phyloP scores from a whole-genome alignment of 1,140 invertebrate genomes.

The Gryon sp. region DNA sequence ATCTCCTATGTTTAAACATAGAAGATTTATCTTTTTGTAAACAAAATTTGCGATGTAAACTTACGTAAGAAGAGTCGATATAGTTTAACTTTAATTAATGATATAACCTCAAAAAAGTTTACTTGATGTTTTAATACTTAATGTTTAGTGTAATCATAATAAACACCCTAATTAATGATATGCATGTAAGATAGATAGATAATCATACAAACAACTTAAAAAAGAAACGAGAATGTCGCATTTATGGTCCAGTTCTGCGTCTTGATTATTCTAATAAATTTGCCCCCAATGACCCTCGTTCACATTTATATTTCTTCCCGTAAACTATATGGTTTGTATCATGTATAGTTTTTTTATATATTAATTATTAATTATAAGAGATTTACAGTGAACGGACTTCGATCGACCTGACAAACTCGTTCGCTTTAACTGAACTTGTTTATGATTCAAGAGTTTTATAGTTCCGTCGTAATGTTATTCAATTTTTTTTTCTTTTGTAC shows the following conservation, averaged over 20 bases:
- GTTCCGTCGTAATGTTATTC: no score
- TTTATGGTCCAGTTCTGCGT: background rate
- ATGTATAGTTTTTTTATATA: conserved; percentile 16
- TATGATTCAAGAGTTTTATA: background rate
- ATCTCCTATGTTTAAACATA: no score
- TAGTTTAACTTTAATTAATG: no score
- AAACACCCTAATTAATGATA: no score
- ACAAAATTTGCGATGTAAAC: no score
- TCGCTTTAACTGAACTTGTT: no score
- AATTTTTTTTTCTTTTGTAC: background rate
- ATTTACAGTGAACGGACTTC: conserved; percentile 1
- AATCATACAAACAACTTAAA: no score
- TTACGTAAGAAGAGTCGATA: no score
- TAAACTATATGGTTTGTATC: background rate
- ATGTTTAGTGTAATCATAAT: background rate
- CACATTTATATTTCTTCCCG: conserved; percentile 1
- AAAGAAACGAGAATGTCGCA: conserved; percentile 4
- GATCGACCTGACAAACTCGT: background rate
- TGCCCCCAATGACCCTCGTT: conserved; percentile 4
- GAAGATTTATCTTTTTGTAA: no score
- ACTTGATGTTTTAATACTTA: no score
- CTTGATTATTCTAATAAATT: conserved; percentile 39
- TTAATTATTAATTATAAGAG: conserved; percentile 24
- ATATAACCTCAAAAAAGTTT: no score
- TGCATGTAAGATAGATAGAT: no score